Evolutionary conservation across 2,113 vertebrate species (phyloP).

Genomic region (Nycticebus coucang): DNA sequence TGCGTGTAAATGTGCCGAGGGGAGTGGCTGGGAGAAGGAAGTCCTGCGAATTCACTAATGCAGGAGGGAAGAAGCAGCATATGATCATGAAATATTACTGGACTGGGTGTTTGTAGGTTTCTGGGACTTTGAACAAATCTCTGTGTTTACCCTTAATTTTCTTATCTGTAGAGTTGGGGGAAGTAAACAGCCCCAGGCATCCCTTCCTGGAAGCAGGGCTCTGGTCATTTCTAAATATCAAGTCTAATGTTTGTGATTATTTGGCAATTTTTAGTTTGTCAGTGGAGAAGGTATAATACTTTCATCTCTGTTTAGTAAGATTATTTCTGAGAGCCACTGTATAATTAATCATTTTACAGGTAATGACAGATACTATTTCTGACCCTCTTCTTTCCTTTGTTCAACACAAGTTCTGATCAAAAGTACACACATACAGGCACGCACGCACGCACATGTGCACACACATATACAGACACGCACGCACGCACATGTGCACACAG

Average conservation of each 20-base stretch:
- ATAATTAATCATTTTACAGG: neutral
- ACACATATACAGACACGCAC: too few relatives aligned
- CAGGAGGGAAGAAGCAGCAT: too few relatives aligned
- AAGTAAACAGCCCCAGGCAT: neutral
- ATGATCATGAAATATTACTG: neutral
- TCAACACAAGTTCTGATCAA: neutral
- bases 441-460: too few relatives aligned
- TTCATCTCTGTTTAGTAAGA: neutral
- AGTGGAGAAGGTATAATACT: neutral
- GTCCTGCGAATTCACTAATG: neutral
- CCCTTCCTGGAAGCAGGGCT: neutral
- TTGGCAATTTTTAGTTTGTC: neutral
- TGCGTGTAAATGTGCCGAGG: neutral
- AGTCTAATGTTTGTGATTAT: neutral
- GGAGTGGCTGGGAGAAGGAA: neutral
- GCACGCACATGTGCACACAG: too few relatives aligned
- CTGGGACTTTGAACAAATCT: conserved; percentile 17
- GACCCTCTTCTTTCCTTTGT: neutral
- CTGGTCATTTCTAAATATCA: neutral
- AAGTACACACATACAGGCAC: neutral
- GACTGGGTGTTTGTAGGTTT: neutral
- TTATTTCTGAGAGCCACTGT: neutral
- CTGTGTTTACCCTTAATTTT: neutral
- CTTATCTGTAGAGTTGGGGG: neutral
- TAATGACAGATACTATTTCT: neutral